phyloP scores from a whole-genome alignment of 2,888 invertebrate genomes.

The Chorisops tibialis region DNA sequence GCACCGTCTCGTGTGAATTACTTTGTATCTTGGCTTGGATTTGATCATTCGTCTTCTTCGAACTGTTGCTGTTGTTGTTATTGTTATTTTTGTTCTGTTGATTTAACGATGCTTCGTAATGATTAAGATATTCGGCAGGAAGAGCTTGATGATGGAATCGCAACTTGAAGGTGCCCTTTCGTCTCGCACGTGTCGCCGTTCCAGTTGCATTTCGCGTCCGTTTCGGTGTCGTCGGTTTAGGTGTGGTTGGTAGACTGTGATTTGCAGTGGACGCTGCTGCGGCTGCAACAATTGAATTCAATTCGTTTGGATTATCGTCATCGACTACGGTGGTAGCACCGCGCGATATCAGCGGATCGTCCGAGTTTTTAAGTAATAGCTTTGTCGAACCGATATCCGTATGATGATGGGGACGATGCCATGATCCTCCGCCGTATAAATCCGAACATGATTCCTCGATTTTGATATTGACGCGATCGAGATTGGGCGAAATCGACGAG shows the following conservation, averaged over 20 bases:
- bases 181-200: slow-evolving; percentile 34
- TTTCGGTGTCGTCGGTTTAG: slow-evolving; percentile 36
- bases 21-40: slow-evolving; percentile 2
- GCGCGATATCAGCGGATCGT: slow-evolving; percentile 51
- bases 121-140: slow-evolving; percentile 74
- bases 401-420: slow-evolving; percentile 31
- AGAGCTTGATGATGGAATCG: slow-evolving; percentile 79
- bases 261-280: slow-evolving; percentile 27
- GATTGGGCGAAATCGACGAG: slow-evolving; percentile 1
- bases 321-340: slow-evolving; percentile 46
- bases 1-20: slow-evolving; percentile 63
- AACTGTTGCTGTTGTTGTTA: slow-evolving; percentile 18
- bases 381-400: slow-evolving; percentile 38
- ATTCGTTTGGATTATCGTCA: slow-evolving; percentile 45
- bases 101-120: slow-evolving; percentile 70
- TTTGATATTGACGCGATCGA: slow-evolving; percentile 27
- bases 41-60: slow-evolving; percentile 13
- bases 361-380: slow-evolving; percentile 48
- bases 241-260: background rate
- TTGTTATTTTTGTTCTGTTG: slow-evolving; percentile 50
- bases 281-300: slow-evolving; percentile 40
- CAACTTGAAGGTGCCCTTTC: slow-evolving; percentile 63
- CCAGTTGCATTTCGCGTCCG: slow-evolving; percentile 23
- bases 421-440: slow-evolving; percentile 24
- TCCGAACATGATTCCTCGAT: slow-evolving; percentile 30